Evolutionary conservation across 2,113 vertebrate genomes (phyloP).

Genomic region (Diadophis punctatus): DNA sequence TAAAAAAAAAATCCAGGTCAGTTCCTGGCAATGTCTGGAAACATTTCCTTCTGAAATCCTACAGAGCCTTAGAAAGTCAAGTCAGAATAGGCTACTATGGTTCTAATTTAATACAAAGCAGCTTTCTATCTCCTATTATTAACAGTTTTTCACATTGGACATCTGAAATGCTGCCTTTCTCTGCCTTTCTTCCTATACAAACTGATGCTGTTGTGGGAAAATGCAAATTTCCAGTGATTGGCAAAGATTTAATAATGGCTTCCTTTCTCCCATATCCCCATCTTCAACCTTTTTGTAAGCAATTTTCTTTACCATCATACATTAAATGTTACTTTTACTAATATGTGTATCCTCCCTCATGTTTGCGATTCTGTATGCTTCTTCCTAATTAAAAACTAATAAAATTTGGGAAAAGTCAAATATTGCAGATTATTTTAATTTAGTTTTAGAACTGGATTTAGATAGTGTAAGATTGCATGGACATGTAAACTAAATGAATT

Average conservation of each 20-base stretch:
- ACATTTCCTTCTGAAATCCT: not conserved
- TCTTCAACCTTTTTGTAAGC: not conserved
- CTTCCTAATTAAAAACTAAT: not conserved
- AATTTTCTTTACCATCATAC: not conserved
- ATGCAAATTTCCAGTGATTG: not conserved
- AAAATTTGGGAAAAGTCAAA: not conserved
- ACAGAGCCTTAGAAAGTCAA: not conserved
- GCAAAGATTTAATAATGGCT: not conserved
- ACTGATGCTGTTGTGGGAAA: not conserved
- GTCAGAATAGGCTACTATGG: not conserved
- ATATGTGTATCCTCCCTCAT: not conserved
- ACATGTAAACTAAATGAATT: not conserved
- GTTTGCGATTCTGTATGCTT: not conserved
- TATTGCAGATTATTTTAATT: not conserved
- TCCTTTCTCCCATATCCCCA: not conserved
- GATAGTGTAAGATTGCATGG: not conserved
- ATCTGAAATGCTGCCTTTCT: not conserved
- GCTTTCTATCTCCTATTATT: not conserved
- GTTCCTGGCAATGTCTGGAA: not conserved
- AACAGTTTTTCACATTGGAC: not conserved
- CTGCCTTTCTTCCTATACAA: not conserved
- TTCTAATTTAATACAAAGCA: not conserved
- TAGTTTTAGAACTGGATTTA: not conserved
- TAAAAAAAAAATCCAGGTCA: not conserved
- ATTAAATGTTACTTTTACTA: not conserved